Percentiles rank a stretch among this genome's conserved stretches.
Conservation (phyloP, 2,888 invertebrate species). For the Aplocera efformata region DNA sequence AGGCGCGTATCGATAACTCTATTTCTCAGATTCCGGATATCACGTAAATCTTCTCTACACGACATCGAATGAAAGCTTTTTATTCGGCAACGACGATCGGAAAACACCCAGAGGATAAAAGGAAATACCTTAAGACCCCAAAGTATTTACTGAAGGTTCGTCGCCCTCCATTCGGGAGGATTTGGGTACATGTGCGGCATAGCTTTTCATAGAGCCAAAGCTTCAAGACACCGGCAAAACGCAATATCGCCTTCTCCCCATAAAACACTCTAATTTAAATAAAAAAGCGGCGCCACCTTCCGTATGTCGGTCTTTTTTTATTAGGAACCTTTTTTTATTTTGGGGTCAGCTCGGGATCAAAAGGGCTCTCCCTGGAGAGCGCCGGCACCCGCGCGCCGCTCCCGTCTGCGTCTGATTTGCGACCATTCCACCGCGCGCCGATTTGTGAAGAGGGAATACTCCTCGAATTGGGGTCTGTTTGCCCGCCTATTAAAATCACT, state of each 20-base stretch:
- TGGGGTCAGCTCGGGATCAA: slow-evolving; percentile 80
- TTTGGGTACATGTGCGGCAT: slow-evolving; percentile 57
- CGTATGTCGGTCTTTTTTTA: slow-evolving; percentile 79
- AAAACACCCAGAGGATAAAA: slow-evolving; percentile 45
- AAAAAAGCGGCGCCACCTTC: slow-evolving; percentile 80
- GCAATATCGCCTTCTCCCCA: slow-evolving; percentile 78
- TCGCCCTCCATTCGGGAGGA: slow-evolving; percentile 47
- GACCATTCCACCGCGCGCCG: slow-evolving; percentile 71
- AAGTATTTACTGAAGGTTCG: slow-evolving; percentile 58
- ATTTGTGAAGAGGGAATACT: slow-evolving; percentile 78
- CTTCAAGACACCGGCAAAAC: slow-evolving; percentile 74
- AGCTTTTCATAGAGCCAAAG: slow-evolving; percentile 64
- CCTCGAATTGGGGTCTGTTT: slow-evolving; percentile 73
- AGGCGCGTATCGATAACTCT: slow-evolving; percentile 20
- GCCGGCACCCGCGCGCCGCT: slow-evolving; percentile 42
- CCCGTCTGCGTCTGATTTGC: slow-evolving; percentile 71
- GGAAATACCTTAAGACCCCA: slow-evolving; percentile 50
- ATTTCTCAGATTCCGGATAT: slow-evolving; percentile 25
- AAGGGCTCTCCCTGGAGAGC: slow-evolving; percentile 73
- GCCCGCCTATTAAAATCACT: slow-evolving; percentile 77
- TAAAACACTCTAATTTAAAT: slow-evolving; percentile 81
- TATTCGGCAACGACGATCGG: slow-evolving; percentile 38
- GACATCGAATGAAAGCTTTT: slow-evolving; percentile 32
- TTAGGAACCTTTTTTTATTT: slow-evolving; percentile 80
- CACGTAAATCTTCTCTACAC: slow-evolving; percentile 35